A percentile compares a stretch with the other conserved stretches of the same genome.
Evolutionary conservation across 64 coral and sea anemone species (phyloP).

Genomic region (Montipora foliosa): DNA sequence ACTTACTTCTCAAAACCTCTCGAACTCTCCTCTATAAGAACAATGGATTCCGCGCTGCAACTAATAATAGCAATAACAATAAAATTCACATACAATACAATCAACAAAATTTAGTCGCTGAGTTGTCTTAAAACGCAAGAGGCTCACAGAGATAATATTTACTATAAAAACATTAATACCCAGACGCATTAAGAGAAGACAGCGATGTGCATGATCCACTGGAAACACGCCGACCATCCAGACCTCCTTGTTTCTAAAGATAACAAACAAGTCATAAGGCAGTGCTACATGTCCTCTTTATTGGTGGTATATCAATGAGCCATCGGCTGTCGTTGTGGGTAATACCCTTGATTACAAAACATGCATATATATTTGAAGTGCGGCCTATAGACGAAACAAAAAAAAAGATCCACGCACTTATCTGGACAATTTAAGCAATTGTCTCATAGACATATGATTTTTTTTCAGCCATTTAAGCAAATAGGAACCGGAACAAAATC

Average conservation of each 20-base stretch:
- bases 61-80: background rate
- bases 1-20: constrained; percentile 48
- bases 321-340: too few relatives aligned
- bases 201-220: constrained; percentile 8
- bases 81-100: background rate
- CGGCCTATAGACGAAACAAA: too few relatives aligned
- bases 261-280: background rate
- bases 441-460: too few relatives aligned
- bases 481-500: too few relatives aligned
- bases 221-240: background rate
- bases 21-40: constrained; percentile 31
- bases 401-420: too few relatives aligned
- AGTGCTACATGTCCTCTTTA: background rate
- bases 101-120: too few relatives aligned
- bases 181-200: background rate
- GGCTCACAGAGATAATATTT: background rate
- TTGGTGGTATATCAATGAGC: too few relatives aligned
- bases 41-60: constrained; percentile 22
- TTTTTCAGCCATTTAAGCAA: too few relatives aligned
- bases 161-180: constrained; percentile 1
- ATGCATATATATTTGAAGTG: too few relatives aligned
- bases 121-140: background rate
- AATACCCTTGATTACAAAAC: too few relatives aligned
- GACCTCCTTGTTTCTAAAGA: background rate
- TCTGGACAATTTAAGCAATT: too few relatives aligned